A percentile compares a stretch with the other conserved stretches of the same genome.
phyloP scores from a whole-genome alignment of 2,797 vertebrate genomes.

The Picus viridis region DNA sequence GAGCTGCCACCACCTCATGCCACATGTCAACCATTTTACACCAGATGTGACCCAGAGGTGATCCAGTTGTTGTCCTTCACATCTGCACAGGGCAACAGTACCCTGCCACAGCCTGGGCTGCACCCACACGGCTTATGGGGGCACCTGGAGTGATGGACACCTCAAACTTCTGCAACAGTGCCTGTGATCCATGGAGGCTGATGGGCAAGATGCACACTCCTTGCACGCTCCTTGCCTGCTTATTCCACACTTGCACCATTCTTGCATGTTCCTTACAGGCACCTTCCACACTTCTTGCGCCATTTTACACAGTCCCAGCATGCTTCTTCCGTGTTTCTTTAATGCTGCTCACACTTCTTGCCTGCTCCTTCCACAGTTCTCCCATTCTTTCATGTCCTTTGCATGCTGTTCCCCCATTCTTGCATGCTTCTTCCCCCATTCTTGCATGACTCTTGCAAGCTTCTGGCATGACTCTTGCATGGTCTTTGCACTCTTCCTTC shows the following conservation, averaged over 20 bases:
- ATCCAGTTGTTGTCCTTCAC: background rate
- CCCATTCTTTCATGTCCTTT: no score
- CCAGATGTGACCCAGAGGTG: background rate
- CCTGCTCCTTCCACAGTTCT: background rate
- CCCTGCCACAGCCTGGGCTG: background rate
- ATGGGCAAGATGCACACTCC: fast-evolving
- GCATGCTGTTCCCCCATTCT: background rate
- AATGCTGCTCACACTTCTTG: no score
- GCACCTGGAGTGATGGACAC: fast-evolving
- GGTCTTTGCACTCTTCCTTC: background rate
- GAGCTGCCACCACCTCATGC: background rate
- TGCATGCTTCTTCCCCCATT: no score
- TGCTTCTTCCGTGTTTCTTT: no score
- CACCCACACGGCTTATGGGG: background rate
- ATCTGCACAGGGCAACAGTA: background rate
- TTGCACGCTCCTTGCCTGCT: no score
- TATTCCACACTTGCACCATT: no score
- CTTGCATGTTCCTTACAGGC: background rate
- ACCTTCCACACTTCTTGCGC: no score
- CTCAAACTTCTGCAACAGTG: background rate
- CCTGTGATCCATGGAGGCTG: background rate
- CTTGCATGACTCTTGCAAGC: background rate
- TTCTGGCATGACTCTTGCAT: background rate
- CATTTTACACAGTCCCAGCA: background rate
- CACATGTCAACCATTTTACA: fast-evolving